Conservation (phyloP, 2,113 vertebrate species). For the Alexandromys fortis region DNA sequence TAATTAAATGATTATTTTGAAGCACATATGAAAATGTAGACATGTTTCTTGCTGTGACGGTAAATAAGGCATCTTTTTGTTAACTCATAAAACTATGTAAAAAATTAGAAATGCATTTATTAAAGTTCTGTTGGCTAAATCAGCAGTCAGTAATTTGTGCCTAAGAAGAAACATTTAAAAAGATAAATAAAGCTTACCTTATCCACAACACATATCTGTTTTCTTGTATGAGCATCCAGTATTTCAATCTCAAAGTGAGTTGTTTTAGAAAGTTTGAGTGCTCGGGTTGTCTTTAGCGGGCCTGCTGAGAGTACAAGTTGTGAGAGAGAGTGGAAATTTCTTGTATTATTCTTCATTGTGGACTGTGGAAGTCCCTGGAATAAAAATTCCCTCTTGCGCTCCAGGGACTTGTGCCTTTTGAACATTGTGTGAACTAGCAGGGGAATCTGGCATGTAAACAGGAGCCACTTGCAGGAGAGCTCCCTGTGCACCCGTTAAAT, state of each 20-base stretch:
- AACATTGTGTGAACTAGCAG: constrained; percentile 80
- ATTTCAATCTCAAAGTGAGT: constrained; percentile 89
- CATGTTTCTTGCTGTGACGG: background rate
- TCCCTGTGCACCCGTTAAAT: constrained; percentile 81
- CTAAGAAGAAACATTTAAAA: background rate
- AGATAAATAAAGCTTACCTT: constrained; percentile 85
- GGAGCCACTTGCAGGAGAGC: constrained; percentile 67
- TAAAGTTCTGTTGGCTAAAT: background rate
- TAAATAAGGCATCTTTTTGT: background rate
- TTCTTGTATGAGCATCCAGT: constrained; percentile 87
- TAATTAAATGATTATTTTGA: background rate
- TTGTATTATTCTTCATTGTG: constrained; percentile 73
- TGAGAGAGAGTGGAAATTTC: constrained; percentile 83
- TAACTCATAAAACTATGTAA: background rate
- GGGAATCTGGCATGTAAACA: constrained; percentile 76
- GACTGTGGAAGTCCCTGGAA: constrained; percentile 68
- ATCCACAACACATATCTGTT: constrained; percentile 88
- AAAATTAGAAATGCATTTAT: background rate
- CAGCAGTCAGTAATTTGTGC: background rate
- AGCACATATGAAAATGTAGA: background rate
- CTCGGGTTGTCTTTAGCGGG: constrained; percentile 72
- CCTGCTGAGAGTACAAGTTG: constrained; percentile 85
- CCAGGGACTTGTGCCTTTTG: constrained; percentile 75
- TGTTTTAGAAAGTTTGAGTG: constrained; percentile 83
- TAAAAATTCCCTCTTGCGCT: constrained; percentile 62